Evolutionary conservation across 2,113 vertebrate species (phyloP).

Genomic region (Saimiri boliviensis): DNA sequence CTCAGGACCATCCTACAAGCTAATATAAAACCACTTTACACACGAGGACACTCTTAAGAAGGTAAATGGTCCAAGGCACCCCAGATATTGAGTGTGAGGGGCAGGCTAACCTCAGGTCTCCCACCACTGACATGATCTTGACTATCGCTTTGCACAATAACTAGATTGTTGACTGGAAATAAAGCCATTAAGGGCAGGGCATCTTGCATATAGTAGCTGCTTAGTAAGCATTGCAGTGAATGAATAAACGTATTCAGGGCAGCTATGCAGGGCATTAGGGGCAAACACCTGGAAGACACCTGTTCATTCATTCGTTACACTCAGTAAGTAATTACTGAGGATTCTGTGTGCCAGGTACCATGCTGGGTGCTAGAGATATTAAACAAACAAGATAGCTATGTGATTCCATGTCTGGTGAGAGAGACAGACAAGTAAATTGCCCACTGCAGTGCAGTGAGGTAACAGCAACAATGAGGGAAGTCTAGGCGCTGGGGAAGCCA

Average conservation of each 20-base stretch:
- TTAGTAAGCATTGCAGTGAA: not conserved
- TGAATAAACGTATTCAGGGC: not conserved
- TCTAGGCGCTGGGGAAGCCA: not conserved
- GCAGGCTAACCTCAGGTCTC: not conserved
- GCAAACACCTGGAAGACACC: not conserved
- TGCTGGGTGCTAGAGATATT: not conserved
- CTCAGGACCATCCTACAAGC: not conserved
- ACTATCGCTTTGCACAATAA: not conserved
- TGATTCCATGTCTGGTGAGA: not conserved
- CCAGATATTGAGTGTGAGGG: not conserved
- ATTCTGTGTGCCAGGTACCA: not conserved
- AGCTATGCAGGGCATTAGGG: not conserved
- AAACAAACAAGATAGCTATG: not conserved
- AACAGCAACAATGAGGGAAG: accelerated
- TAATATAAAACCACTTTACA: not conserved
- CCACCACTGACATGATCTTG: not conserved
- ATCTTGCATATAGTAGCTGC: not conserved
- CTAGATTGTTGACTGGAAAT: not conserved
- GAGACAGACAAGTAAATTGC: not conserved
- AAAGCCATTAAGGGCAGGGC: not conserved
- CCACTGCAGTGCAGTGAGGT: too few relatives aligned
- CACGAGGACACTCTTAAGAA: not conserved
- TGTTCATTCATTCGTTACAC: not conserved
- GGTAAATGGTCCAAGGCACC: not conserved
- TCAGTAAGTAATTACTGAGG: not conserved